phyloP scores from a whole-genome alignment of 2,888 invertebrate genomes.

The Bellardia pandia region DNA sequence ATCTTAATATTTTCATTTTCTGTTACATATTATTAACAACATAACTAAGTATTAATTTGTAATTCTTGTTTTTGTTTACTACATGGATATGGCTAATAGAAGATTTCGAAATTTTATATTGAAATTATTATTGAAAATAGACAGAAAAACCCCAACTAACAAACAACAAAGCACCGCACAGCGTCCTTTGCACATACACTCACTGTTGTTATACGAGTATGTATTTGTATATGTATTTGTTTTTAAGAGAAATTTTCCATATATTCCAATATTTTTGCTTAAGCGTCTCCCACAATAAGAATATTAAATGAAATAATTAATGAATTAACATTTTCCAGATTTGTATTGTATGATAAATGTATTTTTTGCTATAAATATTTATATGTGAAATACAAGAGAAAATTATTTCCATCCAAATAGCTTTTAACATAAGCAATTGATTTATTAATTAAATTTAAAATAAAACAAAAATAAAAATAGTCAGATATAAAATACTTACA shows the following conservation, averaged over 20 bases:
- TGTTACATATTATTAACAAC: not conserved
- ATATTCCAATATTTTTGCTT: conserved; percentile 24
- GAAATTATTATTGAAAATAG: not conserved
- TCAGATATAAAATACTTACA: conserved; percentile 74
- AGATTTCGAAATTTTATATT: conserved; percentile 39
- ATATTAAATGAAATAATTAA: conserved; percentile 31
- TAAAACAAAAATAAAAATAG: conserved; percentile 74
- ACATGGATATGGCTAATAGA: conserved; percentile 71
- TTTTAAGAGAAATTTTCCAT: conserved; percentile 2
- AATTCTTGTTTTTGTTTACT: not conserved
- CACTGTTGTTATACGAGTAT: not conserved
- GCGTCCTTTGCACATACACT: conserved; percentile 66
- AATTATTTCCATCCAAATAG: conserved; percentile 73
- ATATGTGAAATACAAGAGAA: conserved; percentile 69
- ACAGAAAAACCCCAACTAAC: not conserved
- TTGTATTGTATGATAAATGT: conserved; percentile 52
- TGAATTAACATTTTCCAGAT: conserved; percentile 56
- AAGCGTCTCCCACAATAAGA: conserved; percentile 29
- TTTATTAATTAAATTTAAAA: conserved; percentile 75
- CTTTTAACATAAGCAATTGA: conserved; percentile 74
- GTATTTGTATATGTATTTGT: not conserved
- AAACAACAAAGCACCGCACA: not conserved
- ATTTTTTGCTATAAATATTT: conserved; percentile 73
- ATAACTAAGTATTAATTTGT: not conserved
- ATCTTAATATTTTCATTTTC: not conserved